Evolutionary conservation across 1,140 invertebrate species (phyloP), one percentile per base, ranked within the genome.

Genomic region (Drosophila ambigua): DNA sequence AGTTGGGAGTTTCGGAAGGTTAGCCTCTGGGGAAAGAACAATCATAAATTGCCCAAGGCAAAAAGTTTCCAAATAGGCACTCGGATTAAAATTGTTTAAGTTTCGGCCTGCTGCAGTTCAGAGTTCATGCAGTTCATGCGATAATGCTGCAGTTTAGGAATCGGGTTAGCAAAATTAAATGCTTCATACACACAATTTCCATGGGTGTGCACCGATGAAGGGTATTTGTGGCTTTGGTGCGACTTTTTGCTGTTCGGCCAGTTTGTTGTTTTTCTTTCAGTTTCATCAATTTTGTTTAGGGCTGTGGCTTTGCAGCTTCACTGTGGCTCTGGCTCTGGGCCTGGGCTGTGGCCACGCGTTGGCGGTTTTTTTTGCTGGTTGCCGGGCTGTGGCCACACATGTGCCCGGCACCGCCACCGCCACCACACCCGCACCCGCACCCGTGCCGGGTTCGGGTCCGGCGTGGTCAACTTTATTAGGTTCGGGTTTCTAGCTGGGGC

Each of bases 401-500:
- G 71, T 72, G 68, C 57, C 35, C 11, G 24, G 16, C 5, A 15
- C 26, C 39, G 8, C 41, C 11, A 46, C 50, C 31, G 0, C 11
- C 4, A 50, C 24, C 28, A 43, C 4, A 4, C 2, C 11, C 69
- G 0, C 11, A 5, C 54, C 24, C 28, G 45, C 4, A 4, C 2
- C 11, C 69, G 4, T 4, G 2, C 9, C n/a, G 13, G 16, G 16
- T 16, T 39, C 44, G 49, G 64, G 31, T 35, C 31, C 31, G 75
- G 60, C 16, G 73, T 87, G 77, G 81, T 69, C 69, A 81, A 74
- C 68, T 85, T 87, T 85, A 85, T 85, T 85, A 87, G 81, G 69
- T 81, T 87, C 64, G 50, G 61, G 73, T 77, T 73, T 43, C 68
- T 49, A 16, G 68, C 3, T 58, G 46, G n/a, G 46, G 63, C 66